Conservation (phyloP, 2,113 vertebrate genomes). For the Perca flavescens region DNA sequence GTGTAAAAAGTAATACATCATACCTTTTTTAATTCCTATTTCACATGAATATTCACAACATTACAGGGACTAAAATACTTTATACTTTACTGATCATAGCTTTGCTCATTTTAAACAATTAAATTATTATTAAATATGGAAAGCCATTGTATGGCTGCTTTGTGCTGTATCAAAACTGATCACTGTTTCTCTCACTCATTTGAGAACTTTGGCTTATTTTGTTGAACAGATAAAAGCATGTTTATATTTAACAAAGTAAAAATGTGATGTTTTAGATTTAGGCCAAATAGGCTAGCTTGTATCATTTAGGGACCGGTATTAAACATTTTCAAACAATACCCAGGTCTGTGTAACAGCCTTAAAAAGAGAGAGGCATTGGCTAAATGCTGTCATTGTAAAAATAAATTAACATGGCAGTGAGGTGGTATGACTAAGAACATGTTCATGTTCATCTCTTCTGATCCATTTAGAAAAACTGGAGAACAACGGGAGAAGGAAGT, state of each 20-base stretch:
- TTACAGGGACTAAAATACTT: not conserved
- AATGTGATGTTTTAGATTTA: not conserved
- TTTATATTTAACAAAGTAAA: not conserved
- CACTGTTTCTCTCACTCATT: not conserved
- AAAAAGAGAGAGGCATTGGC: not conserved
- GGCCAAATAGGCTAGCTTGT: not conserved
- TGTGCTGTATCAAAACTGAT: not conserved
- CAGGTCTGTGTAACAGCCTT: not conserved
- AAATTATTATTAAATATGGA: too few relatives aligned
- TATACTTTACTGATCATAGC: too few relatives aligned
- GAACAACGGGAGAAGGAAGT: not conserved
- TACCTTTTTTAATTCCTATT: not conserved
- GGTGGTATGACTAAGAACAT: not conserved
- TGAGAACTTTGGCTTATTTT: not conserved
- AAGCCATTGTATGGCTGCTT: not conserved
- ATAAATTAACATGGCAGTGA: not conserved
- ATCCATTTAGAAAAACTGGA: slow-evolving; percentile 35
- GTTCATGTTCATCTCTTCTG: not conserved
- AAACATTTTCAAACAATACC: too few relatives aligned
- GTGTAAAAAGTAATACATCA: slow-evolving; percentile 20
- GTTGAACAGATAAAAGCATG: not conserved
- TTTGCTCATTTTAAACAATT: too few relatives aligned
- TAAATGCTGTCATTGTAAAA: not conserved
- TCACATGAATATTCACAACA: not conserved
- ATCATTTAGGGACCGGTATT: not conserved